Evolutionary conservation across 1,140 invertebrate genomes (phyloP), one percentile per base, ranked within the genome.

Genomic region (Probaryconus sp.): DNA sequence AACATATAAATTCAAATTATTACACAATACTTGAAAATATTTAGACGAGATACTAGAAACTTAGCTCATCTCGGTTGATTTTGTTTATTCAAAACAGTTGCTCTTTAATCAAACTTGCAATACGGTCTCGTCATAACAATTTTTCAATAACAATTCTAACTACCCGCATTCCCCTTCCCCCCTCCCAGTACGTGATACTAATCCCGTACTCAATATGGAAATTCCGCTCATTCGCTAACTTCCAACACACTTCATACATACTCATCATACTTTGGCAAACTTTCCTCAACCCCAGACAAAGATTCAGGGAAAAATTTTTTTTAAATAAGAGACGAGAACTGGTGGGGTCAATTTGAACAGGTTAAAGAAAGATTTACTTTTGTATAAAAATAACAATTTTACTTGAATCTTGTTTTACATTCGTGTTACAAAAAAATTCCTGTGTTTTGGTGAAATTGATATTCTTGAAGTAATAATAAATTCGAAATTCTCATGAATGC

Each of bases 131-230:
- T 64, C 51, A 56, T 63, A 56, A 64, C 68, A 64, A 56, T 71
- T 71, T 64, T 71, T 71, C 68, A 64, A 64, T 58, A 71, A 65
- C 69, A 64, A 65, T 60, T 60, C 69, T 51, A 65, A 72, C 69
- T 72, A 65, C 51, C 60, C 53, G 60, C 60, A 64, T 65, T 65
- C 38, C 60, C n/a, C n/a, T n/a, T n/a, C n/a, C n/a, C n/a, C n/a
- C n/a, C n/a, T n/a, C n/a, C 60, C 45, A 65, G 51, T 60, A 64
- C 69, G 69, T 65, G 69, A 72, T 74, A 74, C 61, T 74, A 74
- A 74, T 74, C 61, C 63, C 40, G 67, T 56, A 50, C 56, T 74
- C 56, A 74, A 68, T 74, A 74, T 74, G 70, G 48, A 74, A 74
- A 74, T 74, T 67, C 70, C 70, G 61, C 51, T 67, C 55, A 48